phyloP scores from a whole-genome alignment of 2,113 vertebrate genomes.

The Meriones unguiculatus region DNA sequence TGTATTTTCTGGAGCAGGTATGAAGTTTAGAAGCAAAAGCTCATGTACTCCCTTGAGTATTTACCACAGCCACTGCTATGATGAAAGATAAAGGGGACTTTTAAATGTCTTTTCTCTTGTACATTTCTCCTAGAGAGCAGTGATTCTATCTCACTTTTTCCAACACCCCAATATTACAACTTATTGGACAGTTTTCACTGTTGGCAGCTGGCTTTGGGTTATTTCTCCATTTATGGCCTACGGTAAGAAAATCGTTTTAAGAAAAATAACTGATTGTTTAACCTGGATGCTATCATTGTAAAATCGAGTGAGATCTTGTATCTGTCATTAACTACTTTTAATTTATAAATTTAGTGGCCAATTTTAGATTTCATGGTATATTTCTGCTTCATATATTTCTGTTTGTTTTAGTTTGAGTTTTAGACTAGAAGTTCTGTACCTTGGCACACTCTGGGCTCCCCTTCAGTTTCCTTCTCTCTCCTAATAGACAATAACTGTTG shows the following conservation, averaged over 20 bases:
- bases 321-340: slow-evolving; percentile 54
- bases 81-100: neutral
- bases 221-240: slow-evolving; percentile 97
- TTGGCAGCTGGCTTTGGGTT: slow-evolving; percentile 97
- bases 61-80: neutral
- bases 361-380: slow-evolving; percentile 25
- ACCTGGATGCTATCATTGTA: neutral
- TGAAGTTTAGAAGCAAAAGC: neutral
- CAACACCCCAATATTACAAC: slow-evolving; percentile 95
- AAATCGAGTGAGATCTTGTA: neutral
- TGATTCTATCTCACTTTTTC: slow-evolving; percentile 93
- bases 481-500: neutral
- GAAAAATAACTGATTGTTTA: slow-evolving; percentile 50
- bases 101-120: slow-evolving; percentile 70
- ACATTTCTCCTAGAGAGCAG: slow-evolving; percentile 91
- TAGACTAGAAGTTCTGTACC: neutral
- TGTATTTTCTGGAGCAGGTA: neutral
- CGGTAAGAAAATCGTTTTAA: slow-evolving; percentile 88
- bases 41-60: neutral
- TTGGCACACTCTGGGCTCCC: neutral
- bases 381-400: neutral
- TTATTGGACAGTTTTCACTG: slow-evolving; percentile 95
- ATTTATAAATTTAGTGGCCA: slow-evolving; percentile 33
- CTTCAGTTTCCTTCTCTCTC: neutral
- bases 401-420: slow-evolving; percentile 9